Percentiles rank a stretch among this genome's conserved stretches.
Evolutionary conservation across 2,888 invertebrate genomes (phyloP).

Genomic region (Drosophila yooni): DNA sequence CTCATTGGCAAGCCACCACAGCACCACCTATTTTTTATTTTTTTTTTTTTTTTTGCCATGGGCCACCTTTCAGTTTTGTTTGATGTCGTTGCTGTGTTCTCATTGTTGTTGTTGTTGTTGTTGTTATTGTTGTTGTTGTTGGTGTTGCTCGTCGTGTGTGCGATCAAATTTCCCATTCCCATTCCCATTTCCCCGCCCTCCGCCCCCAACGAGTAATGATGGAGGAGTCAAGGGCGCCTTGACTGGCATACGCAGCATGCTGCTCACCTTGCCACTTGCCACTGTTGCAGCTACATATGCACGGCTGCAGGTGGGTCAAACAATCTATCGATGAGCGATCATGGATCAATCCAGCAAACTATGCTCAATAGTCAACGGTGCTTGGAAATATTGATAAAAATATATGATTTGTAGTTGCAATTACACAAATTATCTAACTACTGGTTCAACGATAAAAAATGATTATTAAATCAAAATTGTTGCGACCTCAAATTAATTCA

Average conservation of each 20-base stretch:
- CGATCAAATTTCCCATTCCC: slow-evolving; percentile 63
- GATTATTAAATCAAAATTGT: not conserved
- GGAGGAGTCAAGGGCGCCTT: slow-evolving; percentile 37
- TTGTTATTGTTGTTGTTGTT: slow-evolving; percentile 29
- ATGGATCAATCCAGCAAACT: slow-evolving; percentile 5
- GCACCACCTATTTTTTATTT: not conserved
- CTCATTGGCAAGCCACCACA: slow-evolving; percentile 32
- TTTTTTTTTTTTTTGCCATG: slow-evolving; percentile 13
- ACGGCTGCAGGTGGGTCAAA: slow-evolving; percentile 32
- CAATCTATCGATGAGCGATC: slow-evolving; percentile 20
- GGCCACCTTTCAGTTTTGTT: slow-evolving; percentile 64
- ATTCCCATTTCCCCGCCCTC: slow-evolving; percentile 20
- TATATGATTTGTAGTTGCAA: not conserved
- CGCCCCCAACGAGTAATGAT: not conserved
- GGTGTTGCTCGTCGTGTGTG: slow-evolving; percentile 33
- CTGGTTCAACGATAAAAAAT: not conserved
- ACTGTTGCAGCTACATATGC: slow-evolving; percentile 24
- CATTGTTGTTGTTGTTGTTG: slow-evolving; percentile 19
- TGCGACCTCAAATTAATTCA: not conserved
- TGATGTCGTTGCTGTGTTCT: slow-evolving; percentile 55
- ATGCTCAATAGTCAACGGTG: not conserved
- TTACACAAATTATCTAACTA: not conserved
- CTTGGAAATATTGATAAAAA: not conserved
- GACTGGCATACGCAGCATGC: slow-evolving; percentile 13
- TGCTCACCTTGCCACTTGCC: slow-evolving; percentile 39